Conservation (phyloP, 37 sponge, comb jelly and placozoan genomes). For the Aphrocallistes beatrix region DNA sequence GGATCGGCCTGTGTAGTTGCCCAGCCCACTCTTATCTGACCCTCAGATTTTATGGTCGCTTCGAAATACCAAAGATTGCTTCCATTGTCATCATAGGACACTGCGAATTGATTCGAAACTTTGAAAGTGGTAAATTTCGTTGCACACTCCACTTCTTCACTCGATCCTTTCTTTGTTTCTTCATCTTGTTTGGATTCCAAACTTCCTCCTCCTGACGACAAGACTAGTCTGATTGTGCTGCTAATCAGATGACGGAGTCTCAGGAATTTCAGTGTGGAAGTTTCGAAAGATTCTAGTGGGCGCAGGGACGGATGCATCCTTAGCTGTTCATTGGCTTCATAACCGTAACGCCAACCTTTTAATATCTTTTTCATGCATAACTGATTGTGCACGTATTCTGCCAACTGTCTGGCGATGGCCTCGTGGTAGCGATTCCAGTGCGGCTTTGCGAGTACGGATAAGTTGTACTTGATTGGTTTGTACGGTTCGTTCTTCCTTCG, state of each 20-base stretch:
- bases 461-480: neutral
- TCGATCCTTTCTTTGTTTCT: neutral
- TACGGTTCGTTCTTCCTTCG: neutral
- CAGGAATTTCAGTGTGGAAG: neutral
- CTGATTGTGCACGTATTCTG: neutral
- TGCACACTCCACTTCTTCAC: neutral
- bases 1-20: neutral
- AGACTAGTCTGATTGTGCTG: neutral
- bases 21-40: constrained; percentile 13
- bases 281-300: neutral
- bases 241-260: neutral
- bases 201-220: neutral
- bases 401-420: neutral
- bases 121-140: neutral
- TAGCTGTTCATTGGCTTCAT: neutral
- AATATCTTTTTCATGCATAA: neutral
- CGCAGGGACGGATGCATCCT: neutral
- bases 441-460: neutral
- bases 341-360: neutral
- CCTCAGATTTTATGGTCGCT: neutral
- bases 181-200: neutral
- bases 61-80: constrained; percentile 16
- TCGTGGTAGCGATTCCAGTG: constrained; percentile 1
- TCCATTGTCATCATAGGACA: neutral
- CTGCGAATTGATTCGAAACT: neutral